These are phyloP conservation scores for Ephestia elutella DNA, from an alignment of 1,140 invertebrate genomes.

Conservation along the genomic window DNA sequence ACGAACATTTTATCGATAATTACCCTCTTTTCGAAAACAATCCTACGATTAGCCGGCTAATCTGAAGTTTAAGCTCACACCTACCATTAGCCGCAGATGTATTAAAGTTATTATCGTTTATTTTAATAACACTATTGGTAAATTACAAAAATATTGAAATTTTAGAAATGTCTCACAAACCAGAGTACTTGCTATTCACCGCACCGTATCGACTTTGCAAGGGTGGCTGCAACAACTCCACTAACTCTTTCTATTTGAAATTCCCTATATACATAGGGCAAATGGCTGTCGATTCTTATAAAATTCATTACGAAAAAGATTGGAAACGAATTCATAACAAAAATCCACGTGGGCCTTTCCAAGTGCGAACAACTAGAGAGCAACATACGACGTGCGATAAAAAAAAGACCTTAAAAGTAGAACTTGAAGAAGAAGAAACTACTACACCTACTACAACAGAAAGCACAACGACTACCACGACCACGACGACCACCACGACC, in stretches of 20 bases:
- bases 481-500: slow-evolving; percentile 7
- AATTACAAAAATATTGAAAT: slow-evolving; percentile 12
- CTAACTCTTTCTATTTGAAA: slow-evolving; percentile 27
- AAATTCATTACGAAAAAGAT: slow-evolving; percentile 29
- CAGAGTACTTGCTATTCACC: slow-evolving; percentile 42
- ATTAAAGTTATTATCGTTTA: too few relatives aligned
- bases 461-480: slow-evolving; percentile 1
- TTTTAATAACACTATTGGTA: too few relatives aligned
- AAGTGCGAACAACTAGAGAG: slow-evolving; percentile 18
- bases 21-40: too few relatives aligned
- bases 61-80: too few relatives aligned
- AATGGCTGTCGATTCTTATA: slow-evolving; percentile 20
- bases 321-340: slow-evolving; percentile 15
- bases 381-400: slow-evolving; percentile 21
- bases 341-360: slow-evolving; percentile 27
- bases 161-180: slow-evolving; percentile 33
- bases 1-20: too few relatives aligned
- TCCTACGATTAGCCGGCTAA: too few relatives aligned
- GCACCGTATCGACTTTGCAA: slow-evolving; percentile 50
- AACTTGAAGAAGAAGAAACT: neutral
- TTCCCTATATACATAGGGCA: slow-evolving; percentile 46
- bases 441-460: slow-evolving; percentile 6
- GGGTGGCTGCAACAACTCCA: slow-evolving; percentile 28
- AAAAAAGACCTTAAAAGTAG: neutral
- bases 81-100: too few relatives aligned